These are phyloP conservation scores for Platalea minor DNA, from an alignment of 2,797 vertebrate species.

Conservation along the genomic window DNA sequence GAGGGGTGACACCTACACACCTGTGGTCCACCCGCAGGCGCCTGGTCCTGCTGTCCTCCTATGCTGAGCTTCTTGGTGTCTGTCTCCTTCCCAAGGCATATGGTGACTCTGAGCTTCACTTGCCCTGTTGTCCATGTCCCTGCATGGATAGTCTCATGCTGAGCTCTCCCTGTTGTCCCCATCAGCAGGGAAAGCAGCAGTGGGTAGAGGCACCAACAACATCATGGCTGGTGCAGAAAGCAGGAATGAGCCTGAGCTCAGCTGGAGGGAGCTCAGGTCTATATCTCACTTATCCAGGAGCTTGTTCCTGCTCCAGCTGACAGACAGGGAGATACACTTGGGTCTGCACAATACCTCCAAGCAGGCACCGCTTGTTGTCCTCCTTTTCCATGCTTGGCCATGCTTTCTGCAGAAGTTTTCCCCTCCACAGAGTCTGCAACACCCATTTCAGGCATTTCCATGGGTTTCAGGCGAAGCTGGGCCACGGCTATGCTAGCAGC, in stretches of 20 bases:
- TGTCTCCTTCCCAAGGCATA: not conserved
- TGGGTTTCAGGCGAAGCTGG: not conserved
- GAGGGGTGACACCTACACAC: not conserved
- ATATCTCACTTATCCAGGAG: not conserved
- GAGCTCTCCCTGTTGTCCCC: not conserved
- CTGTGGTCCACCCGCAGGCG: rapidly evolving
- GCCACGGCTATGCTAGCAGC: not conserved
- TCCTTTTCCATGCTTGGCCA: not conserved
- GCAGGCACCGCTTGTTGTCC: not conserved
- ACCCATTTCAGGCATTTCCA: not conserved
- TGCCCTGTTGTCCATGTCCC: not conserved
- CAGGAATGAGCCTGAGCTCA: not conserved
- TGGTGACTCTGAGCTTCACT: not conserved
- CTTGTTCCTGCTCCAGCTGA: not conserved
- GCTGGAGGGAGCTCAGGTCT: not conserved
- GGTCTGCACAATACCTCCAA: not conserved
- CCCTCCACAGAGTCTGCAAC: not conserved
- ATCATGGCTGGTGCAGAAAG: not conserved
- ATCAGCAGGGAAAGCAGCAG: not conserved
- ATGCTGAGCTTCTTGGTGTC: not conserved
- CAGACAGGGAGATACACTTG: not conserved
- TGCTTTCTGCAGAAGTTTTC: not conserved
- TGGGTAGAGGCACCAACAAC: not conserved
- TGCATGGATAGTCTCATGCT: not conserved
- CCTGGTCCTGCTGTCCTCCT: not conserved